Percentiles rank a stretch among this genome's conserved stretches.
Conservation (phyloP, 1,140 invertebrate genomes). For the Delia radicum region DNA sequence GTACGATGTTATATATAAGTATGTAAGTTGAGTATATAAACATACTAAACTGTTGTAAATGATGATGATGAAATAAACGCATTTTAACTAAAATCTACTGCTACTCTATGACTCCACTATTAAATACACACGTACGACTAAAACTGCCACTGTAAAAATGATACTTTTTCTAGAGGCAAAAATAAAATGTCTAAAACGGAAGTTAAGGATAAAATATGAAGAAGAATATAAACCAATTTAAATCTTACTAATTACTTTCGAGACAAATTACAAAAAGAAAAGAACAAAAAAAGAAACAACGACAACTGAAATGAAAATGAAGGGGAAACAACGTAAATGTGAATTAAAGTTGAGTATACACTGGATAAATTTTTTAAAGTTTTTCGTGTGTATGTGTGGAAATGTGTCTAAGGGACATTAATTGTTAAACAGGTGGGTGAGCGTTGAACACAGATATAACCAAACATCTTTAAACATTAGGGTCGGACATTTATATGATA, state of each 20-base stretch:
- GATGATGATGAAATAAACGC: background rate
- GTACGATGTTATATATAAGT: too few species aligned
- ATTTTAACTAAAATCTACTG: background rate
- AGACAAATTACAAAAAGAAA: slow-evolving; percentile 48
- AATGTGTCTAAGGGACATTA: background rate
- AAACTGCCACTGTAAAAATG: background rate
- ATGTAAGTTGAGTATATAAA: background rate
- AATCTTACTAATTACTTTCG: slow-evolving; percentile 56
- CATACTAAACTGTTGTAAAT: background rate
- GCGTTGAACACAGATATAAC: background rate
- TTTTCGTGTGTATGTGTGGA: background rate
- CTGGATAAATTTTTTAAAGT: background rate
- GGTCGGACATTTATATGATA: too few species aligned
- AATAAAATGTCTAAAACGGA: background rate
- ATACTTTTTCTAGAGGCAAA: background rate
- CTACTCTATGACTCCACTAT: background rate
- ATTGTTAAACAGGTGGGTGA: slow-evolving; percentile 20
- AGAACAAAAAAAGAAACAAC: background rate
- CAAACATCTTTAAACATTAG: too few species aligned
- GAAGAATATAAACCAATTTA: slow-evolving; percentile 46
- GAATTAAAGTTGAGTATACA: background rate
- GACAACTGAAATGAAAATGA: background rate
- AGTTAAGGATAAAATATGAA: slow-evolving; percentile 18
- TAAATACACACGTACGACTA: background rate
- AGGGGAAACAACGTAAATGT: background rate